A percentile compares a stretch with the other conserved stretches of the same genome.
Evolutionary conservation across 2,797 vertebrate species (phyloP).

Genomic region (Hapalemur alaotrensis): DNA sequence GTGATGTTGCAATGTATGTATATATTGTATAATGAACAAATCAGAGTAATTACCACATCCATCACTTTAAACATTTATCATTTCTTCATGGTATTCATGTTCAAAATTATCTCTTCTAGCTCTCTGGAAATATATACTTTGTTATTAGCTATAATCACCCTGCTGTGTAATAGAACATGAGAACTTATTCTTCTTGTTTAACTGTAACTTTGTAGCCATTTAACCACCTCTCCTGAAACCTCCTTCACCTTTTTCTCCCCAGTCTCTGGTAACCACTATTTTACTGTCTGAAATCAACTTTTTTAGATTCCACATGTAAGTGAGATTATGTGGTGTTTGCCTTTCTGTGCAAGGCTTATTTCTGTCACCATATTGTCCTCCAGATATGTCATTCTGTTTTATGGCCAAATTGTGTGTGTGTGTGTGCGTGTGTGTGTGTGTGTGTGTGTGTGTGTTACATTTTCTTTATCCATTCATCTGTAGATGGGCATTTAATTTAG

Average conservation of each 20-base stretch:
- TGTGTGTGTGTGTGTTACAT: not conserved
- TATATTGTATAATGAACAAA: too few relatives aligned
- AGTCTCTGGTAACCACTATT: not conserved
- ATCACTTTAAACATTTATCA: not conserved
- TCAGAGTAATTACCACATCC: not conserved
- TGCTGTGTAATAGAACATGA: not conserved
- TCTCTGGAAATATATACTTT: not conserved
- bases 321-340: not conserved
- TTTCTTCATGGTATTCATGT: not conserved
- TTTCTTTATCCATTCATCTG: not conserved
- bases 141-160: not conserved
- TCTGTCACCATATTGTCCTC: not conserved
- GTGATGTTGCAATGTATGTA: not conserved
- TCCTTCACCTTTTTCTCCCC: not conserved
- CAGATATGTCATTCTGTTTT: not conserved
- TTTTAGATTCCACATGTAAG: not conserved
- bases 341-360: not conserved
- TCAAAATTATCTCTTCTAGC: not conserved
- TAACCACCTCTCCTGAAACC: not conserved
- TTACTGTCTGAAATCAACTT: not conserved
- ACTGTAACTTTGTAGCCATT: not conserved
- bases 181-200: not conserved
- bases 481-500: not conserved
- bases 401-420: not conserved
- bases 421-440: fast-evolving